Evolutionary conservation across 1,140 invertebrate genomes (phyloP), one percentile per base, ranked within the genome.

Genomic region (Mylabris phalerata): DNA sequence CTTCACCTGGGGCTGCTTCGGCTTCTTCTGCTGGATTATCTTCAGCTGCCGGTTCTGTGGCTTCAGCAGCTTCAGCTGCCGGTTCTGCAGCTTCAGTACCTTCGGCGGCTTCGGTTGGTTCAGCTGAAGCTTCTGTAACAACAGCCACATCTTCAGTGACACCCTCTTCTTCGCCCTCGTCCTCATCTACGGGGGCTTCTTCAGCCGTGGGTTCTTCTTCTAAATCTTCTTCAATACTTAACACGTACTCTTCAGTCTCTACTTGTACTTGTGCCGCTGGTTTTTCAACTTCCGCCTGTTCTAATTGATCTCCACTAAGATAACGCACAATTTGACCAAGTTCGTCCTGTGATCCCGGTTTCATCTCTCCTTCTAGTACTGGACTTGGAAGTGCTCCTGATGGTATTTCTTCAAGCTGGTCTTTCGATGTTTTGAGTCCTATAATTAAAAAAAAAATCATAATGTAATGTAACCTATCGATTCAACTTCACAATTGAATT

Each of bases 31-130:
- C 47, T 11, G 27, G 19, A 27, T 49, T 49, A 46, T 55, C 57
- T 49, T 65, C 60, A 49, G 40, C 38, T 7, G 51, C 38, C 10
- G 49, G 48, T 48, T 66, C 65, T 26, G 44, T 19, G 9, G 46
- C 25, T 26, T 50, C 38, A 38, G 25, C 60, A 24, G 45, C 43
- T 32, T 45, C 43, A 59, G 46, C 25, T 3, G 40, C 11, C 10
- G 26, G n/a, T 13, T 24, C 58, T 42, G 50, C 42, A 46, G 19
- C 40, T n/a, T 13, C 11, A 26, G 46, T 46, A 32, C 13, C 41
- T 26, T 50, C 41, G 0, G 5, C 48, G 32, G 25, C 24, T 49
- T 43, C 50, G 9, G 10, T 26, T 4, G 26, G 42, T 38, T 10
- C 42, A 11, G 19, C 19, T 19, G 19, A 19, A 19, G 19, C 48